phyloP scores from a whole-genome alignment of 2,888 invertebrate species.

The Pasiphila rectangulata region DNA sequence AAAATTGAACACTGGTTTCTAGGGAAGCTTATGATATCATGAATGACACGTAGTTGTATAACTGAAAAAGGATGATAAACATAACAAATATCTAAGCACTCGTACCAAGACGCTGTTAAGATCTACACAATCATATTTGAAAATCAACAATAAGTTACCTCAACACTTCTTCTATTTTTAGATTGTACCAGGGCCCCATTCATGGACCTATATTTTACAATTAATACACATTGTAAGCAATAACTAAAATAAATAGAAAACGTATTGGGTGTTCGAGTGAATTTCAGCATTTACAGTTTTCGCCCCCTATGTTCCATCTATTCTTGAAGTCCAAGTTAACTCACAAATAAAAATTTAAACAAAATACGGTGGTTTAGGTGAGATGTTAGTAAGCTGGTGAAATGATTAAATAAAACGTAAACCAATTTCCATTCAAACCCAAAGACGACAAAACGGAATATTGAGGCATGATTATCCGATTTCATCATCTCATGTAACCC shows the following conservation, averaged over 20 bases:
- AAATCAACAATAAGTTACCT: slow-evolving; percentile 39
- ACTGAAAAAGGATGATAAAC: slow-evolving; percentile 48
- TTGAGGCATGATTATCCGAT: slow-evolving; percentile 25
- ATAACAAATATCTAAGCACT: slow-evolving; percentile 70
- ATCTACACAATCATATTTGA: slow-evolving; percentile 47
- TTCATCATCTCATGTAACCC: slow-evolving; percentile 17
- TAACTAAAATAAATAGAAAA: slow-evolving; percentile 48
- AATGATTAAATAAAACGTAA: slow-evolving; percentile 36
- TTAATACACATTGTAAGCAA: slow-evolving; percentile 12
- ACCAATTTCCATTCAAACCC: slow-evolving; percentile 33
- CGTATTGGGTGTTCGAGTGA: slow-evolving; percentile 42
- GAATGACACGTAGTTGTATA: slow-evolving; percentile 52
- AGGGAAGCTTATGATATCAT: slow-evolving; percentile 34
- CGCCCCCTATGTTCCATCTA: slow-evolving; percentile 76
- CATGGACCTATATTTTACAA: slow-evolving; percentile 23
- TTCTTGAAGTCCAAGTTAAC: slow-evolving; percentile 79
- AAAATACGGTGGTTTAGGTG: slow-evolving; percentile 58
- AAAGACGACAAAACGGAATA: slow-evolving; percentile 39
- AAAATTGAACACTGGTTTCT: slow-evolving; percentile 11
- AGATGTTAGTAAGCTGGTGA: slow-evolving; percentile 72
- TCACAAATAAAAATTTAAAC: slow-evolving; percentile 46
- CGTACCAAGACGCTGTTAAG: slow-evolving; percentile 81
- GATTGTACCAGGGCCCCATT: slow-evolving; percentile 28
- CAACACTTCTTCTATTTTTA: slow-evolving; percentile 49
- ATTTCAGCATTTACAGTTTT: slow-evolving; percentile 72